Percentiles rank a stretch among this genome's conserved stretches.
Evolutionary conservation across 2,888 invertebrate genomes (phyloP).

Genomic region (Drosophila melanosoma): DNA sequence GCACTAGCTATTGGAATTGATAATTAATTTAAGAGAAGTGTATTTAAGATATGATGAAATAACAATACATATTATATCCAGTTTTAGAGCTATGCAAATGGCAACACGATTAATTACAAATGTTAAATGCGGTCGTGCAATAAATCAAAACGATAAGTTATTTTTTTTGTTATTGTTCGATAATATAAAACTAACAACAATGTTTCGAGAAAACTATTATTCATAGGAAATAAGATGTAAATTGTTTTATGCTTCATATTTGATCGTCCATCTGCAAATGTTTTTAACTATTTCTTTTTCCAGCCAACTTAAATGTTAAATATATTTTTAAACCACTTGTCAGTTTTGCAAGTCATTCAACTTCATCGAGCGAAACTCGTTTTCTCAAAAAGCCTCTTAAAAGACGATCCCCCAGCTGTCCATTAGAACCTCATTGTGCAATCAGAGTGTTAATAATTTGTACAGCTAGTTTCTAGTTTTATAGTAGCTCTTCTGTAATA

Average conservation of each 20-base stretch:
- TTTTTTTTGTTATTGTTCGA: conserved; percentile 11
- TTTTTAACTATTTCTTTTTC: neutral
- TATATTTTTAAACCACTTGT: conserved; percentile 3
- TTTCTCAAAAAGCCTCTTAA: conserved; percentile 10
- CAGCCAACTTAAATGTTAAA: conserved; percentile 3
- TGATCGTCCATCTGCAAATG: neutral
- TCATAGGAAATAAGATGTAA: conserved; percentile 5
- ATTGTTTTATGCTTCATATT: conserved; percentile 1
- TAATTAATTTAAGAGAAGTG: conserved; percentile 2
- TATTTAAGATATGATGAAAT: conserved; percentile 1
- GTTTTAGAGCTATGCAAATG: conserved; percentile 33
- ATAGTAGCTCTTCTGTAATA: neutral
- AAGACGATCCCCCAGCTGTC: conserved; percentile 2
- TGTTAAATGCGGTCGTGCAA: conserved; percentile 17
- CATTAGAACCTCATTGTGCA: conserved; percentile 24
- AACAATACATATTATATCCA: conserved; percentile 1
- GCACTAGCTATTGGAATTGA: conserved; percentile 1
- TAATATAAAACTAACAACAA: conserved; percentile 7
- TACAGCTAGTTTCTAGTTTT: neutral
- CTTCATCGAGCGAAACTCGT: conserved; percentile 37
- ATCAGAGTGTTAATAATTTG: conserved; percentile 1
- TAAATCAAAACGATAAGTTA: conserved; percentile 29
- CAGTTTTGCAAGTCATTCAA: conserved; percentile 31
- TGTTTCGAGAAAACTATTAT: conserved; percentile 16
- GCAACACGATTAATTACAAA: conserved; percentile 26